These are phyloP conservation scores for Nectonema munidae DNA, from an alignment of 2,888 invertebrate species.

Conservation along the genomic window DNA sequence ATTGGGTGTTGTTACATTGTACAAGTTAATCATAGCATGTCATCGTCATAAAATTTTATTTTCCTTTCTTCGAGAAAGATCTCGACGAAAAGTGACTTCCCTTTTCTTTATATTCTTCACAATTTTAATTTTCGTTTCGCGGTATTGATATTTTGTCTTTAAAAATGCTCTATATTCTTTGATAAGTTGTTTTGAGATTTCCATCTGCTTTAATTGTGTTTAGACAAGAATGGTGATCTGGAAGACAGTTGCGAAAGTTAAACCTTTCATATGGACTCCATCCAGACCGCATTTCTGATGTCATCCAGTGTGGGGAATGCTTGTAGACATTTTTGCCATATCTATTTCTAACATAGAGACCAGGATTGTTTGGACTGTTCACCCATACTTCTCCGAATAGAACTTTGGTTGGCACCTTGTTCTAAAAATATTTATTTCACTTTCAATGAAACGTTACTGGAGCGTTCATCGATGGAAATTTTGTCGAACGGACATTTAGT, in stretches of 20 bases:
- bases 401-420: constrained; percentile 19
- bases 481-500: too few species aligned
- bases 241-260: constrained; percentile 19
- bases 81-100: too few species aligned
- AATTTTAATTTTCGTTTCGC: too few species aligned
- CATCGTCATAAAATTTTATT: too few species aligned
- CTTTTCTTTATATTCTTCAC: too few species aligned
- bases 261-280: constrained; percentile 19
- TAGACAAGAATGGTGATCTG: constrained; percentile 20
- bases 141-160: too few species aligned
- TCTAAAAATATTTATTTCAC: too few species aligned
- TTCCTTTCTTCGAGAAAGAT: too few species aligned
- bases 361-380: constrained; percentile 21
- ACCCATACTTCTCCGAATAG: constrained; percentile 20
- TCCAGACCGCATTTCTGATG: constrained; percentile 17
- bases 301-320: constrained; percentile 21
- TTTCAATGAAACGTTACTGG: constrained; percentile 18
- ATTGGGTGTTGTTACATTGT: too few species aligned
- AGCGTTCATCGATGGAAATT: too few species aligned
- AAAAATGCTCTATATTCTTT: too few species aligned
- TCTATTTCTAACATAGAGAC: constrained; percentile 20
- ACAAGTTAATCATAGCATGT: too few species aligned
- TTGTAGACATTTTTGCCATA: constrained; percentile 21
- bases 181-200: constrained; percentile 19
- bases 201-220: constrained; percentile 21